Evolutionary conservation across 2,888 invertebrate species (phyloP).

Genomic region (Dascillus cervinus): DNA sequence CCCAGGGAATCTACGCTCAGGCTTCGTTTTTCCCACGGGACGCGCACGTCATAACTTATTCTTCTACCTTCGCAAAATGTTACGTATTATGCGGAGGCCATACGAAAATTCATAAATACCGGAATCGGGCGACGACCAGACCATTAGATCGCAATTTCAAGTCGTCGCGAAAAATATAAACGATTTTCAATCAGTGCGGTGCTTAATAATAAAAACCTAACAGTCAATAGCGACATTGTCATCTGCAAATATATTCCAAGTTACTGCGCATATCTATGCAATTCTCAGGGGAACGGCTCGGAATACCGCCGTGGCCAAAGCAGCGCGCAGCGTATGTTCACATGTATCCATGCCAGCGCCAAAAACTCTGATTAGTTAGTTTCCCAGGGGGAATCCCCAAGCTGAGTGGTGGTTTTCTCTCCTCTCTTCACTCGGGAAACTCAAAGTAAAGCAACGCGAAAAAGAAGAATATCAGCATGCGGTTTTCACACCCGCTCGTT

Average conservation of each 20-base stretch:
- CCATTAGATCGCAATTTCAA: too few species aligned
- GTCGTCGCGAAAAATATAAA: too few species aligned
- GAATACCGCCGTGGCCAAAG: constrained; percentile 25
- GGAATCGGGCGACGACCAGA: too few species aligned
- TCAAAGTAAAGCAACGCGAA: constrained; percentile 13
- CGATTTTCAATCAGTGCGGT: too few species aligned
- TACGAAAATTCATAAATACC: constrained; percentile 28
- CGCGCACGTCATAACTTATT: constrained; percentile 41
- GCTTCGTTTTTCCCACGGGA: constrained; percentile 33
- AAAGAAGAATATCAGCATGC: constrained; percentile 3
- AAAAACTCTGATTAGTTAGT: constrained; percentile 36
- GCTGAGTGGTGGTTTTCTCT: constrained; percentile 18
- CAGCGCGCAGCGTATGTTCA: constrained; percentile 26
- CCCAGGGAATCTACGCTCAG: constrained; percentile 46
- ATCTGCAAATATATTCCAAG: constrained; percentile 52
- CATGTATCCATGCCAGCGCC: constrained; percentile 29
- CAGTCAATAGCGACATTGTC: constrained; percentile 26
- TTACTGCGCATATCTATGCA: constrained; percentile 41
- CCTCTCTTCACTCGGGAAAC: constrained; percentile 15
- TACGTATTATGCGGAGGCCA: constrained; percentile 32
- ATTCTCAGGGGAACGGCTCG: constrained; percentile 21
- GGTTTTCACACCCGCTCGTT: neutral
- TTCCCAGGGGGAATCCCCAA: constrained; percentile 25
- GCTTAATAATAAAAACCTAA: too few species aligned
- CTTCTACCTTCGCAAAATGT: constrained; percentile 37